A percentile compares a stretch with the other conserved stretches of the same genome.
Evolutionary conservation across 2,888 invertebrate species (phyloP).

Genomic region (Dione juno): DNA sequence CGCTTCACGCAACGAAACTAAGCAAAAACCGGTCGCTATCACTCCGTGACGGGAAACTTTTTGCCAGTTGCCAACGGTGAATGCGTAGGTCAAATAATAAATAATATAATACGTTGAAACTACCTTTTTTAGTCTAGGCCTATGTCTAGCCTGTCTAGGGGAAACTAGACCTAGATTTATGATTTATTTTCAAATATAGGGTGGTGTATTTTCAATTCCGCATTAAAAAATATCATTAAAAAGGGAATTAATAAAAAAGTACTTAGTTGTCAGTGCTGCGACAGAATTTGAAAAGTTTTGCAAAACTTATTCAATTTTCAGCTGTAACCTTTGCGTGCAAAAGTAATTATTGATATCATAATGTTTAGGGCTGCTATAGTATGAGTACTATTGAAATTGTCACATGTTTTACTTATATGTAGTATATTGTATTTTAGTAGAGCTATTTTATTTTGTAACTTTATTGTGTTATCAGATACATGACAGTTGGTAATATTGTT

Average conservation of each 20-base stretch:
- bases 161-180: not conserved
- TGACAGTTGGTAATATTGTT: no score
- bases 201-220: no score
- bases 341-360: not conserved
- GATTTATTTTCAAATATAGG: not conserved
- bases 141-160: not conserved
- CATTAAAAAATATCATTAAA: no score
- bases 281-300: not conserved
- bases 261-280: no score
- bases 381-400: not conserved
- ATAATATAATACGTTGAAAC: conserved; percentile 1
- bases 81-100: conserved; percentile 19
- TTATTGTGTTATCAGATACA: no score
- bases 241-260: no score
- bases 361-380: not conserved
- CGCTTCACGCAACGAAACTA: conserved; percentile 41
- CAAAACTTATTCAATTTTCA: not conserved
- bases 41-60: conserved; percentile 38
- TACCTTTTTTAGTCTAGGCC: not conserved
- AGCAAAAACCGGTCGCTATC: conserved; percentile 39
- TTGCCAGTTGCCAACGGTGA: conserved; percentile 30
- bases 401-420: no score
- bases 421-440: no score
- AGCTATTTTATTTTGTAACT: no score
- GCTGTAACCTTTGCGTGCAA: not conserved